A percentile compares a stretch with the other conserved stretches of the same genome.
Evolutionary conservation across 2,888 invertebrate genomes (phyloP).

Genomic region (Parasteatoda lunata): DNA sequence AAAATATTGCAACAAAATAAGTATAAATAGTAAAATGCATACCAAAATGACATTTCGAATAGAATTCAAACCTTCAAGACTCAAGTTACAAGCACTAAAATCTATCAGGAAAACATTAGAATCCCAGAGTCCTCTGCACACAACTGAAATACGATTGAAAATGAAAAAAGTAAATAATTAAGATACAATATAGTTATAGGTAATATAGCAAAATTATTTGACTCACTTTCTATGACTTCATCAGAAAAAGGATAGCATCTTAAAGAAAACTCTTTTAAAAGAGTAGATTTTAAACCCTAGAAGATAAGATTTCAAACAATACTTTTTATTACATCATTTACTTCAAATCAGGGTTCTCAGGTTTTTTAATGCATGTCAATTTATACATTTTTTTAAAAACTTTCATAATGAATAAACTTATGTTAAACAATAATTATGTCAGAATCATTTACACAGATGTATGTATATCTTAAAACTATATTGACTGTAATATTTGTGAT

Average conservation of each 20-base stretch:
- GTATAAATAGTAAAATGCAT: neutral
- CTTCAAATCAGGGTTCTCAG: no score
- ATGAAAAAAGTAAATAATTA: neutral
- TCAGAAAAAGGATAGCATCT: slow-evolving; percentile 22
- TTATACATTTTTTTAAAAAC: no score
- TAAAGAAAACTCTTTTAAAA: slow-evolving; percentile 23
- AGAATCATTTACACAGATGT: no score
- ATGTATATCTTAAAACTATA: no score
- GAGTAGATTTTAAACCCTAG: slow-evolving; percentile 25
- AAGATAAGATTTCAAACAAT: neutral
- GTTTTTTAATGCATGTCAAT: no score
- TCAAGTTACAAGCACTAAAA: slow-evolving; percentile 32
- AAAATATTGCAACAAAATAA: no score
- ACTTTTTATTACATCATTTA: no score
- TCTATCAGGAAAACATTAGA: slow-evolving; percentile 31
- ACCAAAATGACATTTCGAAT: slow-evolving; percentile 35
- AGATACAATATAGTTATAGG: neutral
- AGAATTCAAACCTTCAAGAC: neutral
- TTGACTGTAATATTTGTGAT: no score
- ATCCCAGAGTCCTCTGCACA: slow-evolving; percentile 21
- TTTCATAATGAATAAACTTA: no score
- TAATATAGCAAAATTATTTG: neutral
- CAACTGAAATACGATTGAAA: slow-evolving; percentile 20
- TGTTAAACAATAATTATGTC: no score
- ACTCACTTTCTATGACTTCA: slow-evolving; percentile 33